Base-by-base conservation (phyloP, 2,113 vertebrate species). In the Pachycephala philippinensis region DNA sequence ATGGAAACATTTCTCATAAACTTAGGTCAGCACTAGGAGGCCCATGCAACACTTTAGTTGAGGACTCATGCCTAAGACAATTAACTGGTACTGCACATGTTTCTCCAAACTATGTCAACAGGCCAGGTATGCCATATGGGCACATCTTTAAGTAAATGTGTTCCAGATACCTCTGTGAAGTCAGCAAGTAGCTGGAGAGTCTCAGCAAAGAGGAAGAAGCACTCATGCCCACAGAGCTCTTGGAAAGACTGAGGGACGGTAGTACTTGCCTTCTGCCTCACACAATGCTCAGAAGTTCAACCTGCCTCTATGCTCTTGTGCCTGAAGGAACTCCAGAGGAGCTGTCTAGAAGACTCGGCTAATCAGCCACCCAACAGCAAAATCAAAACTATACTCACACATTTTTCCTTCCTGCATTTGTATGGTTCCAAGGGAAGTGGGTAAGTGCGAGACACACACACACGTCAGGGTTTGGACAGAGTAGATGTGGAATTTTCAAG, bases 261-360 rank as follows among this genome's bases (percentile, higher is more conserved):
- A 45, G 13, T 33, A 14, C 45, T 78, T 87, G 22, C 35, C 40
- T 57, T 70, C 20, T 79, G 52, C 79, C 33, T 88, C 28, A 27
- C n/a, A 39, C 40, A 47, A 20, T 15, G 11, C 0, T 0, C 14
- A 15, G 18, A 12, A 39, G 39, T 64, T 56, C 63, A 77, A 2
- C 30, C 35, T 49, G 8, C 7, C 19, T 54, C 47, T 59, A 10
- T 44, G 53, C 22, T 61, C 35, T 33, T 54, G 9, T 68, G 19
- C 53, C 64, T 61, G 18, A 19, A 39, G 69, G 33, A 84, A 1
- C 53, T 60, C 40, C 16, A 37, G 39, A 68, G 28, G 23, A 69
- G 35, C 47, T 71, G 39, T 76, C 39, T 54, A n/a, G 64, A 61
- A 74, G 59, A 49, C 7, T 2, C 37, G 52, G n/a, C 13, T 47